Base-by-base conservation (phyloP, 2,797 vertebrate species). In the Pipistrellus pygmaeus region DNA sequence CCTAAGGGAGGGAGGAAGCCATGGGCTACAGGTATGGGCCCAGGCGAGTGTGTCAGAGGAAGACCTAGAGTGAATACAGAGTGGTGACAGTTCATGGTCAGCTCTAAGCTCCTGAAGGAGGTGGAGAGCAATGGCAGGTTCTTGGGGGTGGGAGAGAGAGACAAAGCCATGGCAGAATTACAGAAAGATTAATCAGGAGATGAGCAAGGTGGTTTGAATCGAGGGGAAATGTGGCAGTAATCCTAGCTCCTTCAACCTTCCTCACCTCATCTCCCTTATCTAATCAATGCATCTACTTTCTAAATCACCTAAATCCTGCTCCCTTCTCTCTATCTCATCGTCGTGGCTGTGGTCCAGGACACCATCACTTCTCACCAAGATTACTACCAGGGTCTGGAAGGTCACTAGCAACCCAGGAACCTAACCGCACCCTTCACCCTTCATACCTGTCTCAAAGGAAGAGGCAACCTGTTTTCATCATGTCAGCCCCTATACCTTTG, bases 391-490 rank as follows among this genome's bases (percentile, higher is more conserved):
- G 35, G 38, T 51, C 48, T 64, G 30, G 55, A 82, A 75, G 44
- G 51, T 83, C 8, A 48, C 68, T 13, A 48, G 14, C 46, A 78
- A 14, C 77, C 64, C 83, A 69, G 55, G 62, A 73, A 46, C 35
- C 85, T 48, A 38, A 85, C 11, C 23, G 1, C 2, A 23, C 32
- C 5, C 51, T 77, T 81, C n/a, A 51, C 32, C 60, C 13, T 93
- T 71, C 41, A 81, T 35, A 77, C 13, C 20, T 38, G 60, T 88
- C 78, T 85, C 92, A 44, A 78, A 68, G 60, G 46, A 83, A 88
- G 69, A 93, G 41, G 84, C 51, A 85, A 38, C 51, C 44, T 85
- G 30, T 78, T 41, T 48, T 57, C 80, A 51, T n/a, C 60, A 15
- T 53, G 44, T 68, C 30, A 21, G 21, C 60, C 68, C 38, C 66